Conservation (phyloP, 2,113 vertebrate genomes). For the Maccullochella peelii region DNA sequence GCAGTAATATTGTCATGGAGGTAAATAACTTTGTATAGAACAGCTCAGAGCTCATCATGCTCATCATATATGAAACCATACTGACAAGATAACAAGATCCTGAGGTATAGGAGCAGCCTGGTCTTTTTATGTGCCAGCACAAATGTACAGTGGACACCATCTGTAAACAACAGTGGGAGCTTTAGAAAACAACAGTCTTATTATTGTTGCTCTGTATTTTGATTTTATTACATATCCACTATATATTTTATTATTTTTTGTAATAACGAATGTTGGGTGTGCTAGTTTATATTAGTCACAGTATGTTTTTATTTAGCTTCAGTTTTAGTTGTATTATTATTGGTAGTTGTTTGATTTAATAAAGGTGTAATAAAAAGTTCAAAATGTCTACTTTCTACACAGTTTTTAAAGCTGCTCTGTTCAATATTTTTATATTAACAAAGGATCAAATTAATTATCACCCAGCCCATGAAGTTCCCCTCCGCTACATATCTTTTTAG, state of each 20-base stretch:
- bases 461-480: neutral
- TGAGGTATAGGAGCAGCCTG: neutral
- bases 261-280: neutral
- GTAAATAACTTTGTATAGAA: constrained; percentile 1
- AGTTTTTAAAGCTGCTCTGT: neutral
- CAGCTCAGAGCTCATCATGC: neutral
- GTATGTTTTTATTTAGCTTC: neutral
- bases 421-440: constrained; percentile 5
- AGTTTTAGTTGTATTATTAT: neutral
- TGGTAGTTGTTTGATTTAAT: neutral
- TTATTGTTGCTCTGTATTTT: no score
- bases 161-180: neutral
- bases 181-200: no score
- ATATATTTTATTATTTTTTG: no score
- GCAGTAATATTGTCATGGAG: neutral
- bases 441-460: neutral
- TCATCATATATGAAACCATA: neutral
- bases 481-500: neutral
- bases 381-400: no score
- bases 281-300: neutral
- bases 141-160: neutral
- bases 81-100: neutral
- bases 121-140: neutral
- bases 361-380: no score
- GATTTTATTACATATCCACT: neutral